Evolutionary conservation across 1,140 invertebrate species (phyloP).

Genomic region (Atta cephalotes): DNA sequence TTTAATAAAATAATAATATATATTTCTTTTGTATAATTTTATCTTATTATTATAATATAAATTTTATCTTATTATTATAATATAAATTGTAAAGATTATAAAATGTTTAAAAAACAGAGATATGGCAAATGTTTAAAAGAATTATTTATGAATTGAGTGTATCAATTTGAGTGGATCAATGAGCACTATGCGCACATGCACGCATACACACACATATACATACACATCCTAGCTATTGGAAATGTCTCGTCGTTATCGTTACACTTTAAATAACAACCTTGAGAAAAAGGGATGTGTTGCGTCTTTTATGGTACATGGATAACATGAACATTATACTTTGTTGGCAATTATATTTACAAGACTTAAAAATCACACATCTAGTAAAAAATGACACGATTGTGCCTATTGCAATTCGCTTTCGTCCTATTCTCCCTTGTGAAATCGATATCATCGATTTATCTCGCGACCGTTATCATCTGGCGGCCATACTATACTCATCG

Average conservation of each 20-base stretch:
- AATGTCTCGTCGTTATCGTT: constrained; percentile 75
- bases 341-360: constrained; percentile 85
- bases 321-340: constrained; percentile 81
- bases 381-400: constrained; percentile 79
- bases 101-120: not conserved
- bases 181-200: constrained; percentile 30
- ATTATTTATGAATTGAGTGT: not conserved
- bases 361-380: constrained; percentile 83
- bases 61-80: no score
- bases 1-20: not conserved
- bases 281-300: constrained; percentile 84
- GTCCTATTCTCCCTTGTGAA: not conserved
- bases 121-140: not conserved
- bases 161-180: no score
- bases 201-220: constrained; percentile 78
- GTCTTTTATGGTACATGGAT: constrained; percentile 84
- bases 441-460: constrained; percentile 28
- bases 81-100: not conserved
- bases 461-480: not conserved
- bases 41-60: not conserved
- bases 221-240: constrained; percentile 74
- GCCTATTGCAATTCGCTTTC: constrained; percentile 77
- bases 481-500: not conserved
- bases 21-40: not conserved
- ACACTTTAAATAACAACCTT: constrained; percentile 72